A percentile compares a stretch with the other conserved stretches of the same genome.
These are phyloP conservation scores for Willowsia nigromaculata DNA, from an alignment of 2,888 invertebrate species.

Conservation along the genomic window DNA sequence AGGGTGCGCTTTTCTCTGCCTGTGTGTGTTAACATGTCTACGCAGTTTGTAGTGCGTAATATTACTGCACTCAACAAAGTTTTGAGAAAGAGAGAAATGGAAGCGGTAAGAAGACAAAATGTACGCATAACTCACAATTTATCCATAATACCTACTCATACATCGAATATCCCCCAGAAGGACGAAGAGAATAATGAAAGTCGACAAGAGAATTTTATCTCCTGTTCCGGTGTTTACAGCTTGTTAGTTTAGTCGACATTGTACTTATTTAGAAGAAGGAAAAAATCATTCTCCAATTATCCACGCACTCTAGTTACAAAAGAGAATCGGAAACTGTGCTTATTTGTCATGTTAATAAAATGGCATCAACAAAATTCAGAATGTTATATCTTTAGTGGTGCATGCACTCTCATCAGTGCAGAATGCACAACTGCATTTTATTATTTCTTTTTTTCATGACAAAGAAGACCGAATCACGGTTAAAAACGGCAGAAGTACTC, in stretches of 20 bases:
- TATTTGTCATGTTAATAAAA: conserved; percentile 19
- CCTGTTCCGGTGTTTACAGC: conserved; percentile 44
- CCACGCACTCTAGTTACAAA: conserved; percentile 7
- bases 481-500: background rate
- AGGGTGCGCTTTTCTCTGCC: conserved; percentile 11
- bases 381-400: background rate
- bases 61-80: background rate
- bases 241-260: conserved; percentile 24
- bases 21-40: background rate
- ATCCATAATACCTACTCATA: background rate
- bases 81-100: background rate
- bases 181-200: background rate
- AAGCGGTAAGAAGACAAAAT: background rate
- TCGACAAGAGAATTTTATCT: background rate
- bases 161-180: background rate
- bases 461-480: background rate
- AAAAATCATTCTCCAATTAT: conserved; percentile 21
- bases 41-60: background rate
- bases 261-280: background rate
- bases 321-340: background rate
- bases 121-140: background rate
- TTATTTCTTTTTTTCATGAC: background rate
- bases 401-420: background rate
- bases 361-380: background rate
- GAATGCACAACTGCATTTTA: background rate